Evolutionary conservation across 2,113 vertebrate genomes (phyloP).

Genomic region (Mesocricetus auratus): DNA sequence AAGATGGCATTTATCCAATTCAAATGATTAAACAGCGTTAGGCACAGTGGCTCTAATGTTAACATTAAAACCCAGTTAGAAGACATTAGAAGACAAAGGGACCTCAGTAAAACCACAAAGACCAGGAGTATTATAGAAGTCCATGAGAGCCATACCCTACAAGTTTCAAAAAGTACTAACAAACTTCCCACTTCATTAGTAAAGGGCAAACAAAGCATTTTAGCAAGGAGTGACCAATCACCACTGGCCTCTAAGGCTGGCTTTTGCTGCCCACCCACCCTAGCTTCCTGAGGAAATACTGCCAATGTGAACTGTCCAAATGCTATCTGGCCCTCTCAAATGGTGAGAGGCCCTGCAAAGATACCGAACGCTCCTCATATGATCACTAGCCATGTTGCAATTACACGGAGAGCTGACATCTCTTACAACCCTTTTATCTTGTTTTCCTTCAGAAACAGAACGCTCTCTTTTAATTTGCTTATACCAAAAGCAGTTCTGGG

Average conservation of each 20-base stretch:
- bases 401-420: not conserved
- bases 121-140: not conserved
- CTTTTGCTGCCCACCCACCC: not conserved
- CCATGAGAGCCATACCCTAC: not conserved
- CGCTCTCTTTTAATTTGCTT: constrained; percentile 29
- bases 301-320: not conserved
- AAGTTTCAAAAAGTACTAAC: constrained; percentile 8
- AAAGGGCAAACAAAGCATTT: constrained; percentile 15
- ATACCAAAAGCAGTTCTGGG: not conserved
- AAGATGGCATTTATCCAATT: constrained; percentile 2
- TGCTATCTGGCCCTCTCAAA: constrained; percentile 4
- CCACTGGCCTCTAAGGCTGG: not conserved
- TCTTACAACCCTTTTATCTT: not conserved
- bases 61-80: constrained; percentile 20
- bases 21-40: constrained; percentile 11
- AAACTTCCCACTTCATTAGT: constrained; percentile 19
- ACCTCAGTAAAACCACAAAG: not conserved
- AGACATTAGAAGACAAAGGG: not conserved
- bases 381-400: not conserved
- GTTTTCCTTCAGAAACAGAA: constrained; percentile 19
- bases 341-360: not conserved
- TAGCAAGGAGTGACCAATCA: not conserved
- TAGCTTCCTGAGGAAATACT: constrained; percentile 65
- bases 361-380: not conserved
- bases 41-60: constrained; percentile 35